Percentiles rank a stretch among this genome's conserved stretches.
These are phyloP conservation scores for Arctia plantaginis DNA, from an alignment of 2,888 invertebrate species.

Conservation along the genomic window DNA sequence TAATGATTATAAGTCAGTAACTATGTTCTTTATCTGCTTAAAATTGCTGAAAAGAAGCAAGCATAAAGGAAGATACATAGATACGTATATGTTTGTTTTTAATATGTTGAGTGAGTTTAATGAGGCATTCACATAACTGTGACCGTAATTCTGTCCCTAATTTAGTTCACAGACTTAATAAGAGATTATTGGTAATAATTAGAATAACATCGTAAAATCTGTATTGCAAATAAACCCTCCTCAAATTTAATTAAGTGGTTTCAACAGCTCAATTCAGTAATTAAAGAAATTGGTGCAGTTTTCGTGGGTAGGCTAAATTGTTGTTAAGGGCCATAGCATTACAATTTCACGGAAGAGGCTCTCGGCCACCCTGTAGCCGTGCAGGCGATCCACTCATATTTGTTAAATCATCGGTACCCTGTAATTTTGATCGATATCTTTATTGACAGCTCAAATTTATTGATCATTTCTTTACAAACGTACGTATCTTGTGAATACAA, in stretches of 20 bases:
- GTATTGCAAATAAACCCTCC: constrained; percentile 72
- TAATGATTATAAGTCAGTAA: not conserved
- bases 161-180: constrained; percentile 64
- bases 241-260: constrained; percentile 74
- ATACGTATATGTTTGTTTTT: not conserved
- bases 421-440: constrained; percentile 87
- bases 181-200: constrained; percentile 58
- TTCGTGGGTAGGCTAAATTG: constrained; percentile 75
- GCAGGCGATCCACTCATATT: constrained; percentile 80
- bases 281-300: constrained; percentile 80
- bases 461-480: constrained; percentile 84
- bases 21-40: not conserved
- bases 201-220: constrained; percentile 69
- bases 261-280: constrained; percentile 73
- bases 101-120: too few relatives aligned
- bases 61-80: not conserved
- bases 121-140: constrained; percentile 61
- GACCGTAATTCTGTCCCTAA: constrained; percentile 63
- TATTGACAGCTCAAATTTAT: constrained; percentile 85
- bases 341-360: constrained; percentile 81
- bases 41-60: not conserved
- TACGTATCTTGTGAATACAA: constrained; percentile 76
- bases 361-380: constrained; percentile 78
- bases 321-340: constrained; percentile 79
- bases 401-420: constrained; percentile 86